phyloP scores from a whole-genome alignment of 2,797 vertebrate genomes.

The Odontamblyopus lacepedii region DNA sequence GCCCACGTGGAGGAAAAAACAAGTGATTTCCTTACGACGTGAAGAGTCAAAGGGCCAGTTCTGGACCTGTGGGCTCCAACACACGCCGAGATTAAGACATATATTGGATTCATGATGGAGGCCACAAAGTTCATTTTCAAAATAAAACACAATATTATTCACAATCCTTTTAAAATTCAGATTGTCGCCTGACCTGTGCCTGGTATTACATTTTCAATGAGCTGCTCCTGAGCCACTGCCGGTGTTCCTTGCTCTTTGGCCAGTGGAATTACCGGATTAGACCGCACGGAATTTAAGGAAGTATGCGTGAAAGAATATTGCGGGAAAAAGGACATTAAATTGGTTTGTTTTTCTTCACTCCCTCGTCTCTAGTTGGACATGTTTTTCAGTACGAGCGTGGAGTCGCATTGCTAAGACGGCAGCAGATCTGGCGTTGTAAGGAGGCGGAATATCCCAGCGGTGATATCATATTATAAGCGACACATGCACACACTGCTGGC shows the following conservation, averaged over 20 bases:
- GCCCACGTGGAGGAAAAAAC: constrained; percentile 90
- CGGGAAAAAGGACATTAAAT: constrained; percentile 31
- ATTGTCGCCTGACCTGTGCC: constrained; percentile 99
- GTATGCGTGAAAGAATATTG: constrained; percentile 41
- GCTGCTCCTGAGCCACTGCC: constrained; percentile 84
- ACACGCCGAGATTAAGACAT: constrained; percentile 99
- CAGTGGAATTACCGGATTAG: constrained; percentile 80
- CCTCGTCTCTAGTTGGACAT: constrained; percentile 11
- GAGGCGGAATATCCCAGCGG: constrained; percentile 85
- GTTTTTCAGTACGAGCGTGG: constrained; percentile 30
- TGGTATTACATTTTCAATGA: constrained; percentile 99
- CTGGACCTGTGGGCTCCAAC: constrained; percentile 94
- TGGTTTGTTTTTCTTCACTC: constrained; percentile 42
- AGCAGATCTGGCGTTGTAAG: constrained; percentile 73
- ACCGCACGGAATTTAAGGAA: constrained; percentile 58
- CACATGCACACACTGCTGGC: constrained; percentile 85
- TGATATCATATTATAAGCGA: constrained; percentile 87
- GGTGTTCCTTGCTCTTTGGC: constrained; percentile 74
- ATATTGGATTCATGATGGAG: constrained; percentile 99
- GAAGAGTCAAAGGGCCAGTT: constrained; percentile 95
- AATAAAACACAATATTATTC: constrained; percentile 99
- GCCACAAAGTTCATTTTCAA: constrained; percentile 99
- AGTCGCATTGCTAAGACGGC: constrained; percentile 42
- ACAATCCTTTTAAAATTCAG: constrained; percentile 99
- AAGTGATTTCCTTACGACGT: constrained; percentile 99